Evolutionary conservation across 2,797 vertebrate species (phyloP).

Genomic region (Bothrops alternatus): DNA sequence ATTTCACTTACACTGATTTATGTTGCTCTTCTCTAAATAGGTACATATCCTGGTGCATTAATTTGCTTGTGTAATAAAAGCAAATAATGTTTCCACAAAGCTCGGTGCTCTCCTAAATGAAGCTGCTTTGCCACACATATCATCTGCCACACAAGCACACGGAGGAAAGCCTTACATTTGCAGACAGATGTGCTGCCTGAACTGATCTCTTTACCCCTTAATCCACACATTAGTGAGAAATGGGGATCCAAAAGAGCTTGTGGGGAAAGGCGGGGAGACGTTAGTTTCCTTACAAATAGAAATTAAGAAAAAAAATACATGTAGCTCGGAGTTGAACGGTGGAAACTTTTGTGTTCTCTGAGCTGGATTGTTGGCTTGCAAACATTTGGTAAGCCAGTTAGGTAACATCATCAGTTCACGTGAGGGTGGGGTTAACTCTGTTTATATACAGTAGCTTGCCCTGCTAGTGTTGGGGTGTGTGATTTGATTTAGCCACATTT

Average conservation of each 20-base stretch:
- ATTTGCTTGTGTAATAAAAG: not conserved
- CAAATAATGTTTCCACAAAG: not conserved
- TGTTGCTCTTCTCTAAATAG: not conserved
- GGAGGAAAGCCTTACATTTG: not conserved
- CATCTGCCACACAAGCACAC: not conserved
- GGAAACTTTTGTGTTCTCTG: not conserved
- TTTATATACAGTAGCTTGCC: not conserved
- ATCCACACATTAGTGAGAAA: not conserved
- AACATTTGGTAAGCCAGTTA: not conserved
- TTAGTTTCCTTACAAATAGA: not conserved
- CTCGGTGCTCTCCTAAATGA: not conserved
- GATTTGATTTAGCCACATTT: not conserved
- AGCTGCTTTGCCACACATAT: not conserved
- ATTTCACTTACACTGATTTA: not conserved
- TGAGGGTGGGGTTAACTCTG: not conserved
- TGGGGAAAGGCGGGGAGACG: not conserved
- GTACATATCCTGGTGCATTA: not conserved
- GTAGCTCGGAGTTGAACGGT: not conserved
- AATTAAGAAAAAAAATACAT: not conserved
- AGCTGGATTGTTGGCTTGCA: not conserved
- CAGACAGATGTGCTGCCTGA: not conserved
- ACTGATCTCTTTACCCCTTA: not conserved
- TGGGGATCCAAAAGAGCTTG: not conserved
- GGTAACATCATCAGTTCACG: not conserved
- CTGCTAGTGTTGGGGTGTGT: not conserved